These are phyloP conservation scores for Sinopyrophorus schimmeli DNA, from an alignment of 2,888 invertebrate species.

Conservation along the genomic window DNA sequence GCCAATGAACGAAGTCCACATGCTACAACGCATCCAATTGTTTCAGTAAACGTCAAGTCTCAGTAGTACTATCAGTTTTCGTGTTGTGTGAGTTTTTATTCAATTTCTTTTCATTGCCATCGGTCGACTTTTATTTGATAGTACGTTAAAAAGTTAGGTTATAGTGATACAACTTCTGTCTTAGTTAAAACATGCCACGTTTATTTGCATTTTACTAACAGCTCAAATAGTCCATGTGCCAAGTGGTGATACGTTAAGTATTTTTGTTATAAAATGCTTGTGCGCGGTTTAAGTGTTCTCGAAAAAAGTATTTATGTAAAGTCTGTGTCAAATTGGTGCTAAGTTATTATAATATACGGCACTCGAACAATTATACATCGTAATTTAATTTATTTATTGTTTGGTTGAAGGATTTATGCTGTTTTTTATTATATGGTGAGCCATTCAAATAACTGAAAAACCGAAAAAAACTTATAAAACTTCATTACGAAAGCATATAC, in stretches of 20 bases:
- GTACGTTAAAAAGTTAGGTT: conserved; percentile 27
- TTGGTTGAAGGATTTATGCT: conserved; percentile 24
- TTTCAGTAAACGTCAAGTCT: conserved; percentile 25
- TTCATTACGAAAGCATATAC: conserved; percentile 20
- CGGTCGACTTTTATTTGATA: conserved; percentile 17
- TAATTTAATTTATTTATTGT: conserved; percentile 14
- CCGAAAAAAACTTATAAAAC: too few species aligned
- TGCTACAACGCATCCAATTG: conserved; percentile 46
- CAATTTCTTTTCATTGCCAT: conserved; percentile 21
- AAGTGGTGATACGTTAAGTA: conserved; percentile 15
- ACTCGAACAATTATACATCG: conserved; percentile 11
- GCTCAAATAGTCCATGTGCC: conserved; percentile 22
- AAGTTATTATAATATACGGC: conserved; percentile 2
- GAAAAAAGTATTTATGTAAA: conserved; percentile 21
- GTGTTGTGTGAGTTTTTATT: conserved; percentile 22
- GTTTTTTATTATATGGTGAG: conserved; percentile 28
- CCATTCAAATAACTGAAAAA: conserved; percentile 11
- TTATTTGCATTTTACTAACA: conserved; percentile 13
- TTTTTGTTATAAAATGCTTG: conserved; percentile 27
- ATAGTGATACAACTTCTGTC: conserved; percentile 17
- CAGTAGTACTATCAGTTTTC: conserved; percentile 26
- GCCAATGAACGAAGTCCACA: conserved; percentile 59
- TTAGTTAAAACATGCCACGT: conserved; percentile 30
- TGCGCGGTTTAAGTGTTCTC: conserved; percentile 23
- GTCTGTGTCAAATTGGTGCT: conserved; percentile 20